phyloP scores from a whole-genome alignment of 2,113 vertebrate genomes.

The Pipra filicauda region DNA sequence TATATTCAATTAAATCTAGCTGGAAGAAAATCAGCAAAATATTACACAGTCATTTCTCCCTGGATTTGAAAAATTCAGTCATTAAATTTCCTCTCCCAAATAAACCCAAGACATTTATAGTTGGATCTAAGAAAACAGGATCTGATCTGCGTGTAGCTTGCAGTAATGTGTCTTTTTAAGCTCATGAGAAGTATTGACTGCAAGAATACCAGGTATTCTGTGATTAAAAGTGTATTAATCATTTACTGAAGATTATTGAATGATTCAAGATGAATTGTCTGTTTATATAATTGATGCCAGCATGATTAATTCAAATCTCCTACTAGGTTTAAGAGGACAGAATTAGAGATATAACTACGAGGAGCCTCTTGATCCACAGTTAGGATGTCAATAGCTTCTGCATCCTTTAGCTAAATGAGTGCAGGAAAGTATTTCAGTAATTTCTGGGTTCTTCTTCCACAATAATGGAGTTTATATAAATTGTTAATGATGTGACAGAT shows the following conservation, averaged over 20 bases:
- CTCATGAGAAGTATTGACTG: constrained; percentile 6
- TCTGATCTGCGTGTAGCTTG: not conserved
- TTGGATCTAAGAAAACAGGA: not conserved
- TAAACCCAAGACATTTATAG: not conserved
- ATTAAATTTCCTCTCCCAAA: not conserved
- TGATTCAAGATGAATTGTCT: constrained; percentile 44
- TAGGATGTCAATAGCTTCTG: constrained; percentile 53
- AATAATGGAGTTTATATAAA: constrained; percentile 57
- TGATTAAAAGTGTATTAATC: constrained; percentile 56
- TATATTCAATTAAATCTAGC: not conserved
- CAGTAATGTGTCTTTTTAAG: constrained; percentile 6
- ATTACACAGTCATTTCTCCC: not conserved
- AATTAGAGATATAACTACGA: constrained; percentile 44
- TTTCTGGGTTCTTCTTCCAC: constrained; percentile 10
- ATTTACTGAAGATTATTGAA: constrained; percentile 56
- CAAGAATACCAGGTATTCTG: constrained; percentile 13
- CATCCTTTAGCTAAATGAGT: constrained; percentile 61
- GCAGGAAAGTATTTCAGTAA: constrained; percentile 51
- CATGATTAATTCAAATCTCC: constrained; percentile 50
- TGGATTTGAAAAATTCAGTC: not conserved
- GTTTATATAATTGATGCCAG: constrained; percentile 50
- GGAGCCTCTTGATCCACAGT: constrained; percentile 49
- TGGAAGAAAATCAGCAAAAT: not conserved
- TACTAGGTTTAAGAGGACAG: constrained; percentile 30
- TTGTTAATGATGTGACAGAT: constrained; percentile 38